Evolutionary conservation across 2,797 vertebrate genomes (phyloP).

Genomic region (Heteromormyrus szaboi): DNA sequence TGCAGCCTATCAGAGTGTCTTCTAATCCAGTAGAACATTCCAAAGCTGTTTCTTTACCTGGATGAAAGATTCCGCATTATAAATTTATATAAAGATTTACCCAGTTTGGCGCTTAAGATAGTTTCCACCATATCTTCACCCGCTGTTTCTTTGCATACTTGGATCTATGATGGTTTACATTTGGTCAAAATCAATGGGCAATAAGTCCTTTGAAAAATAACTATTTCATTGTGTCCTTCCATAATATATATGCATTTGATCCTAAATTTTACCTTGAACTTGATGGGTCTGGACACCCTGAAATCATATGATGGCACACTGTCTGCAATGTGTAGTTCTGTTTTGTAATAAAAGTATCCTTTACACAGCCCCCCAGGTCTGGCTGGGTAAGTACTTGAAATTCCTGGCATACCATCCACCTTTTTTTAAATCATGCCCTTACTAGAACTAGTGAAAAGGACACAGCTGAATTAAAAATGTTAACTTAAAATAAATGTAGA

Average conservation of each 20-base stretch:
- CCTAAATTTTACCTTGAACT: background rate
- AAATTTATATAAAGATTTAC: conserved; percentile 20
- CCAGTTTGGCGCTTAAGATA: background rate
- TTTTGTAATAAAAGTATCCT: conserved; percentile 55
- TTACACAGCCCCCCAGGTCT: conserved; percentile 58
- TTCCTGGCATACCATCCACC: conserved; percentile 76
- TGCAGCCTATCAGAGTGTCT: conserved; percentile 74
- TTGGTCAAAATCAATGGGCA: background rate
- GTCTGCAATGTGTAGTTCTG: conserved; percentile 40
- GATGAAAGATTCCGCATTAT: conserved; percentile 56
- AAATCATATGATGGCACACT: conserved; percentile 34
- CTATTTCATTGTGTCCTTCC: background rate
- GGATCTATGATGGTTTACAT: background rate
- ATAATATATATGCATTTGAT: background rate
- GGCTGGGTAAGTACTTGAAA: conserved; percentile 79
- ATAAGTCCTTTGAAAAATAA: background rate
- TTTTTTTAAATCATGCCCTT: conserved; percentile 74
- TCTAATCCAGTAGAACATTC: conserved; percentile 67
- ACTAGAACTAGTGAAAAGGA: conserved; percentile 76
- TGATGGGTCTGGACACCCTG: background rate
- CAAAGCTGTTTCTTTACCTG: conserved; percentile 73
- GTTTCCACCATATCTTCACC: background rate
- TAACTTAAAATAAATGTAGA: conserved; percentile 60
- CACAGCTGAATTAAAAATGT: conserved; percentile 65
- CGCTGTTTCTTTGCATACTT: background rate